Conservation (phyloP, 2,113 vertebrate genomes). For the Nibea albiflora region DNA sequence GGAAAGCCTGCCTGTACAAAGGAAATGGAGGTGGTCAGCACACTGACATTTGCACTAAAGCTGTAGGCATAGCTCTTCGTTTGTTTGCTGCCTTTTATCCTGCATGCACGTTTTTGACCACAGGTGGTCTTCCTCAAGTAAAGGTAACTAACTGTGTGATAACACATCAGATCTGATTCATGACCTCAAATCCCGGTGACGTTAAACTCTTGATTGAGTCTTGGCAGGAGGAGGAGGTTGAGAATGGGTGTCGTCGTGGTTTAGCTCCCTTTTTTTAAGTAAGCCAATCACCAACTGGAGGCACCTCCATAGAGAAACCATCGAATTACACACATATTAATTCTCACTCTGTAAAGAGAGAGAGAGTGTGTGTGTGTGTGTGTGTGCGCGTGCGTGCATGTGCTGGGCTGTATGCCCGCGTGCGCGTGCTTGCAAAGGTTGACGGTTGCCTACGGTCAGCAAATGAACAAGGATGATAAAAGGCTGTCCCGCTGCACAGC, state of each 20-base stretch:
- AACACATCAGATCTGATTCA: background rate
- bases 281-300: background rate
- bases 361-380: background rate
- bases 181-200: background rate
- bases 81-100: background rate
- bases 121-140: constrained; percentile 3
- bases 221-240: background rate
- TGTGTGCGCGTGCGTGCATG: constrained; percentile 13
- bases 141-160: background rate
- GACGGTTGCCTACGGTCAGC: constrained; percentile 59
- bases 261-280: background rate
- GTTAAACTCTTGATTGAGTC: background rate
- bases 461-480: constrained; percentile 66
- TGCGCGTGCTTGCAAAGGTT: constrained; percentile 45
- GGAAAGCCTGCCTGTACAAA: background rate
- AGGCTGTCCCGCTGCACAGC: constrained; percentile 63
- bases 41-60: background rate
- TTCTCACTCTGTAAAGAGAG: background rate
- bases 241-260: background rate
- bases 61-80: background rate
- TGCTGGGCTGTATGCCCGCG: constrained; percentile 5
- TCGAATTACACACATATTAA: background rate
- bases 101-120: background rate
- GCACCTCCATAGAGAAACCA: background rate
- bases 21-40: background rate